Evolutionary conservation across 2,888 invertebrate genomes (phyloP).

Genomic region (Dorcus parallelipipedus): DNA sequence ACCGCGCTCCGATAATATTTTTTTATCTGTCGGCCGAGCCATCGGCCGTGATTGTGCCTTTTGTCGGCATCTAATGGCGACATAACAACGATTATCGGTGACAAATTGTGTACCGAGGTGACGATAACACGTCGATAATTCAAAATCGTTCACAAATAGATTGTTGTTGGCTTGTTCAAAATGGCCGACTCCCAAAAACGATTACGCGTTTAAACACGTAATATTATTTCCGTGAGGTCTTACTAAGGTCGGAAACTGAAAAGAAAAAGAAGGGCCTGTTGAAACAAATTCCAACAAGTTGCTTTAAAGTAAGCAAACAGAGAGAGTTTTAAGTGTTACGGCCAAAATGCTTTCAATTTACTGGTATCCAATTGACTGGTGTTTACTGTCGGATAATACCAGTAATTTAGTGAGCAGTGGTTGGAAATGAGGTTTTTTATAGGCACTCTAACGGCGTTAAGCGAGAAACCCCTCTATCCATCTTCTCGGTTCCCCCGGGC

Average conservation of each 20-base stretch:
- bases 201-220: no score
- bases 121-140: neutral
- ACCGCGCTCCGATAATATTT: conserved; percentile 34
- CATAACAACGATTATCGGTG: conserved; percentile 39
- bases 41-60: conserved; percentile 43
- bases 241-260: no score
- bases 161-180: neutral
- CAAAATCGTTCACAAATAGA: neutral
- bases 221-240: no score
- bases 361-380: conserved; percentile 43
- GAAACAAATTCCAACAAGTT: conserved; percentile 2
- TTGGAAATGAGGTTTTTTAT: conserved; percentile 39
- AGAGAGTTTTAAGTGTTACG: neutral
- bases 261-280: no score
- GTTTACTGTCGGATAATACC: conserved; percentile 44
- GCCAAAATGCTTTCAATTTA: conserved; percentile 26
- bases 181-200: neutral
- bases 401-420: conserved; percentile 38
- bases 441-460: conserved; percentile 31
- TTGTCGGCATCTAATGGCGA: conserved; percentile 46
- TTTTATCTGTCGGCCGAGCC: conserved; percentile 33
- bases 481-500: conserved; percentile 31
- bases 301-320: neutral
- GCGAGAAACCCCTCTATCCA: conserved; percentile 35
- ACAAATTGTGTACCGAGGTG: conserved; percentile 34